These are phyloP conservation scores for Polydesmus complanatus DNA, from an alignment of 2,888 invertebrate species.

Conservation along the genomic window DNA sequence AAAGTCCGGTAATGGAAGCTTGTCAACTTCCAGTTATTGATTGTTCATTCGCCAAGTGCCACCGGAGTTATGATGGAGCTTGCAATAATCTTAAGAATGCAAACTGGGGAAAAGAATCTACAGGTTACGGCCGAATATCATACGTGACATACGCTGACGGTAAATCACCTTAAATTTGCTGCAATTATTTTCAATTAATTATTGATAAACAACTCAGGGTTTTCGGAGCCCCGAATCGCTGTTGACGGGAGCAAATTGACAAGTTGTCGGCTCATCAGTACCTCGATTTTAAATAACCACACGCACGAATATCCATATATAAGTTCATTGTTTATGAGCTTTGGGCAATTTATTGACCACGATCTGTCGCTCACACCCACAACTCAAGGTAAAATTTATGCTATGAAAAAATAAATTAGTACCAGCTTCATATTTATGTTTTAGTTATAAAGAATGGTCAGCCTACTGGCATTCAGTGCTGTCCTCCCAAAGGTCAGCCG, in stretches of 20 bases:
- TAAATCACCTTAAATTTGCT: too few relatives aligned
- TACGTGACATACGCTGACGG: slow-evolving; percentile 35
- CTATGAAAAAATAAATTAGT: neutral
- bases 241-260: slow-evolving; percentile 37
- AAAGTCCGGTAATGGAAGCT: slow-evolving; percentile 32
- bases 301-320: slow-evolving; percentile 15
- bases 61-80: slow-evolving; percentile 31
- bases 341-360: slow-evolving; percentile 26
- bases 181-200: neutral
- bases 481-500: slow-evolving; percentile 5
- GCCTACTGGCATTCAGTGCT: slow-evolving; percentile 14
- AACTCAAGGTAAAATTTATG: slow-evolving; percentile 19
- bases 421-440: neutral
- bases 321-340: slow-evolving; percentile 20
- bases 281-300: slow-evolving; percentile 25
- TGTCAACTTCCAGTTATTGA: slow-evolving; percentile 26
- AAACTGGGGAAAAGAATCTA: slow-evolving; percentile 32
- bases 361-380: slow-evolving; percentile 23
- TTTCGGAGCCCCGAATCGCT: slow-evolving; percentile 44
- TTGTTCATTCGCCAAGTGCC: slow-evolving; percentile 25
- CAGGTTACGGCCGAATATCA: slow-evolving; percentile 32
- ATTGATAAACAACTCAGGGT: slow-evolving; percentile 32
- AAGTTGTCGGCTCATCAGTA: slow-evolving; percentile 26
- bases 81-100: slow-evolving; percentile 33
- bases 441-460: slow-evolving; percentile 1